These are phyloP conservation scores for Eulemur macaco DNA, from an alignment of 2,113 vertebrate genomes.

Conservation along the genomic window DNA sequence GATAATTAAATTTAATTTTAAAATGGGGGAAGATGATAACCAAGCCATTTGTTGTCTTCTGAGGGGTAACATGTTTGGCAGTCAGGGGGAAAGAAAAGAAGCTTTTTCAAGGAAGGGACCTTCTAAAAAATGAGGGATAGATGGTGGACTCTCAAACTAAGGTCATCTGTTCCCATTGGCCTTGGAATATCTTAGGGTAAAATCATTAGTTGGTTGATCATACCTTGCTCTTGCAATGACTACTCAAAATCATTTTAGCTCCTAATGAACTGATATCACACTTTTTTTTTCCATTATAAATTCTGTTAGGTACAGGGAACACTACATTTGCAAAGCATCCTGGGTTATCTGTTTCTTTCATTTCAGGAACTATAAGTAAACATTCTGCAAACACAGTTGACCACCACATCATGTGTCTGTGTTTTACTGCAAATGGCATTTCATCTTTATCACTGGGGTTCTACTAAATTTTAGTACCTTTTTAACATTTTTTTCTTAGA, in stretches of 20 bases:
- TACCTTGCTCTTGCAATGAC: neutral
- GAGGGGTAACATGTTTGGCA: rapidly evolving
- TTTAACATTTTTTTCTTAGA: neutral
- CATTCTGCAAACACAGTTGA: neutral
- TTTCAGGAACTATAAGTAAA: neutral
- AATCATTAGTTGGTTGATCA: neutral
- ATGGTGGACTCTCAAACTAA: neutral
- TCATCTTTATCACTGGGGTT: neutral
- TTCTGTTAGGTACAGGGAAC: neutral
- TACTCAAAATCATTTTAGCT: neutral
- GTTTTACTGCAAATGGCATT: neutral
- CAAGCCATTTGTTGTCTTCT: neutral
- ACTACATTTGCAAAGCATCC: neutral
- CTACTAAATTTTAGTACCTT: conserved; percentile 2
- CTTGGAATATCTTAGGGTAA: neutral
- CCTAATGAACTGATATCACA: neutral
- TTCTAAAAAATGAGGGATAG: neutral
- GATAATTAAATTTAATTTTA: neutral
- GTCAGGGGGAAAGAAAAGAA: no score
- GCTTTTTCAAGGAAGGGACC: neutral
- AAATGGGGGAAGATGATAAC: neutral
- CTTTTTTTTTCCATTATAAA: neutral
- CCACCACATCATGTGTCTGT: neutral
- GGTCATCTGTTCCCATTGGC: neutral
- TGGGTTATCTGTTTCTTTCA: neutral